Conservation (phyloP, 1,140 invertebrate species). For the Druon quercuslanigerum region DNA sequence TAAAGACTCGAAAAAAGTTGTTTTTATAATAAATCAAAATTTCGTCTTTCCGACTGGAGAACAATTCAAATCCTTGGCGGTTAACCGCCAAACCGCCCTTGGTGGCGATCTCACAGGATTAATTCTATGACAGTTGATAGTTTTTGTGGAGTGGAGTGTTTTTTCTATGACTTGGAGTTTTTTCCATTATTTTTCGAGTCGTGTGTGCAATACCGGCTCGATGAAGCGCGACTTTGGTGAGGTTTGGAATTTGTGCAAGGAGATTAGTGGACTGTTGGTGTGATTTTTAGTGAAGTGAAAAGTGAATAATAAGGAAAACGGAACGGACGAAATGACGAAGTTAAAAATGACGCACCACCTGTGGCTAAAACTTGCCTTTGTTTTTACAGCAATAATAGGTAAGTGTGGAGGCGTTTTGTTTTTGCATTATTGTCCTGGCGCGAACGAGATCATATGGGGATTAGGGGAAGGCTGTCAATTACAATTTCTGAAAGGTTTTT, state of each 20-base stretch:
- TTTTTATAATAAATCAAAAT: too few species aligned
- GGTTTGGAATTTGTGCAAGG: background rate
- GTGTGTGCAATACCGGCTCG: background rate
- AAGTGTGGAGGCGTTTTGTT: conserved; percentile 40
- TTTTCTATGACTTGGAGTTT: background rate
- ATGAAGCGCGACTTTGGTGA: background rate
- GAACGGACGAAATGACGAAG: background rate
- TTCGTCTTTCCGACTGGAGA: too few species aligned
- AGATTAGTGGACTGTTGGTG: background rate
- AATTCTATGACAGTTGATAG: background rate
- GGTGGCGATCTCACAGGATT: background rate
- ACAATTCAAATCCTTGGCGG: too few species aligned
- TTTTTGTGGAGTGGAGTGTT: background rate
- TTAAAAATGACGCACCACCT: conserved; percentile 59
- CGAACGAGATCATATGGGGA: too few species aligned
- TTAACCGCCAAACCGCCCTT: too few species aligned
- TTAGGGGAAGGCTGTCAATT: too few species aligned
- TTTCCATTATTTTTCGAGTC: background rate
- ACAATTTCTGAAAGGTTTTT: too few species aligned
- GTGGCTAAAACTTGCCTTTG: conserved; percentile 57
- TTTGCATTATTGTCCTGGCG: background rate
- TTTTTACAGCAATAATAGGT: conserved; percentile 56
- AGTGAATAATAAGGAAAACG: background rate
- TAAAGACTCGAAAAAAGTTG: background rate
- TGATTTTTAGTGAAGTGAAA: conserved; percentile 16